phyloP scores from a whole-genome alignment of 2,888 invertebrate species.

The Tipula helvola region DNA sequence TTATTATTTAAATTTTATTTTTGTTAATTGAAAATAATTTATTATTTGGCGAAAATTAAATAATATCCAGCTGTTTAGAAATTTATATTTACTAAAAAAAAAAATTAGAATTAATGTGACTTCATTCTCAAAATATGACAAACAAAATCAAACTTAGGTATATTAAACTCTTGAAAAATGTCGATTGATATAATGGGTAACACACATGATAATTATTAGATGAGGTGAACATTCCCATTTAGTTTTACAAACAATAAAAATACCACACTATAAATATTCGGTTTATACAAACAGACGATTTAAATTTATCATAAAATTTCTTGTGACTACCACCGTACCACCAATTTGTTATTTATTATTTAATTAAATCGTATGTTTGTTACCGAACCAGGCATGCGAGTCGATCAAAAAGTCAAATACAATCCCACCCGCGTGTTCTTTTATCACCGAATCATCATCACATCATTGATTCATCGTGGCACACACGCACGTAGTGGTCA shows the following conservation, averaged over 20 bases:
- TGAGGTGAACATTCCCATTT: too few relatives aligned
- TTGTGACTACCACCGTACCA: neutral
- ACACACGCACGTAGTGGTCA: neutral
- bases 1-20: neutral
- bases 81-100: neutral
- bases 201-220: too few relatives aligned
- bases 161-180: too few relatives aligned
- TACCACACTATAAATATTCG: too few relatives aligned
- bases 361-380: neutral
- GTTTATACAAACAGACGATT: neutral
- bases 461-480: neutral
- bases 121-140: too few relatives aligned
- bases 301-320: neutral
- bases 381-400: neutral
- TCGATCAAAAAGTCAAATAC: neutral
- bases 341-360: neutral
- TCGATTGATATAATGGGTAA: too few relatives aligned
- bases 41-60: neutral
- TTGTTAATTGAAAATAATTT: neutral
- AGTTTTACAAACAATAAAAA: too few relatives aligned
- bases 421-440: neutral
- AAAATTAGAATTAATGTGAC: neutral
- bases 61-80: neutral
- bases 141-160: too few relatives aligned
- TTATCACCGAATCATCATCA: neutral